These are phyloP conservation scores for Drosophila acutilabella DNA, from an alignment of 2,888 invertebrate genomes.

Conservation along the genomic window DNA sequence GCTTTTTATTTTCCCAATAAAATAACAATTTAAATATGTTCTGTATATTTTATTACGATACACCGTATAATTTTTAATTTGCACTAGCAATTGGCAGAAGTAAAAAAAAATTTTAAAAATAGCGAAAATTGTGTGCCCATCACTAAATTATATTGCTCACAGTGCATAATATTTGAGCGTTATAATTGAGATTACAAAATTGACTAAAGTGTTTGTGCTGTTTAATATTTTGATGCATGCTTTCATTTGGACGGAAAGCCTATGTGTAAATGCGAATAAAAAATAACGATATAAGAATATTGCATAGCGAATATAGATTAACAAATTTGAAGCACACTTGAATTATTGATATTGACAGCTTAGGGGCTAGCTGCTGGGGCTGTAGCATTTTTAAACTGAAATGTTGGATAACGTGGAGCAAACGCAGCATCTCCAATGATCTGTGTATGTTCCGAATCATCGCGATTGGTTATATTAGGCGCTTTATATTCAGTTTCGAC, in stretches of 20 bases:
- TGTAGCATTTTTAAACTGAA: conserved; percentile 86
- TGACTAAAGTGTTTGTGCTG: conserved; percentile 32
- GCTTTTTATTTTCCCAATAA: background rate
- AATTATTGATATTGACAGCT: conserved; percentile 18
- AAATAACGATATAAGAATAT: conserved; percentile 9
- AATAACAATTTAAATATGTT: background rate
- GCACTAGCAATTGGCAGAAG: background rate
- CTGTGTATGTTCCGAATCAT: conserved; percentile 87
- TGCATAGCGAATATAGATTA: conserved; percentile 10
- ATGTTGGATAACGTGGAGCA: conserved; percentile 88
- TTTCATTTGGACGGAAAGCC: conserved; percentile 60
- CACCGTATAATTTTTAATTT: conserved; percentile 2
- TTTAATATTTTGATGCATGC: conserved; percentile 33
- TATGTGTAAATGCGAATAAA: conserved; percentile 43
- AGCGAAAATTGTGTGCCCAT: background rate
- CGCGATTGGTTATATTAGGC: conserved; percentile 87
- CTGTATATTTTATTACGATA: conserved; percentile 22
- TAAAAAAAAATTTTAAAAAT: background rate
- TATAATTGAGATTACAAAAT: conserved; percentile 48
- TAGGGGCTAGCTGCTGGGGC: conserved; percentile 85
- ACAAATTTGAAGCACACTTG: conserved; percentile 16
- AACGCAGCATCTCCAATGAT: conserved; percentile 86
- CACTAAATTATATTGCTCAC: background rate
- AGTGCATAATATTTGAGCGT: conserved; percentile 4
- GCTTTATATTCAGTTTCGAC: conserved; percentile 88